Evolutionary conservation across 2,797 vertebrate species (phyloP).

Genomic region (Channa striata): DNA sequence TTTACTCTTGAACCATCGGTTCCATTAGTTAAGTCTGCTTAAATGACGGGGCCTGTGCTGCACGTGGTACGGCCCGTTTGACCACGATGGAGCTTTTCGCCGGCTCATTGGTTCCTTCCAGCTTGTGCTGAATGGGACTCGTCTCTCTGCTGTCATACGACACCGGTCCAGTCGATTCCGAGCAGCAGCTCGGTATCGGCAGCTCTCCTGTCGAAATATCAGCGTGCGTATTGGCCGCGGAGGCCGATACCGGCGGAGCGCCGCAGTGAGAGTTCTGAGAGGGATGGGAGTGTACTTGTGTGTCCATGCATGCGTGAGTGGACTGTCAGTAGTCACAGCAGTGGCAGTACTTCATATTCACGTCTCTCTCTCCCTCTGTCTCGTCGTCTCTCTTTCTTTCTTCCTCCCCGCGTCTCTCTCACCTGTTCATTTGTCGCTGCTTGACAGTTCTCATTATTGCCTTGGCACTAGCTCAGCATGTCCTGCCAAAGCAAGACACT

Average conservation of each 20-base stretch:
- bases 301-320: conserved; percentile 68
- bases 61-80: too few species aligned
- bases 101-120: too few species aligned
- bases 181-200: not conserved
- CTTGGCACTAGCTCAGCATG: conserved; percentile 84
- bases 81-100: too few species aligned
- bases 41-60: too few species aligned
- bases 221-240: not conserved
- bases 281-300: conserved; percentile 45
- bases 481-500: conserved; percentile 84
- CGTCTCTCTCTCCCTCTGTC: conserved; percentile 59
- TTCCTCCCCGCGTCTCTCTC: conserved; percentile 72
- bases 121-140: too few species aligned
- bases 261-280: conserved; percentile 11
- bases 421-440: conserved; percentile 85
- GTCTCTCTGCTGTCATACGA: too few species aligned
- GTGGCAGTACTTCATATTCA: conserved; percentile 75
- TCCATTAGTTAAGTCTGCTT: too few species aligned
- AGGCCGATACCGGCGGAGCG: not conserved
- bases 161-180: too few species aligned
- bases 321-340: conserved; percentile 71
- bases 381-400: conserved; percentile 45
- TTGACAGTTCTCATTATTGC: conserved; percentile 87
- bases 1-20: too few species aligned
- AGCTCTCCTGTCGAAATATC: not conserved